phyloP scores from a whole-genome alignment of 2,888 invertebrate species.

The Pediacus dermestoides region DNA sequence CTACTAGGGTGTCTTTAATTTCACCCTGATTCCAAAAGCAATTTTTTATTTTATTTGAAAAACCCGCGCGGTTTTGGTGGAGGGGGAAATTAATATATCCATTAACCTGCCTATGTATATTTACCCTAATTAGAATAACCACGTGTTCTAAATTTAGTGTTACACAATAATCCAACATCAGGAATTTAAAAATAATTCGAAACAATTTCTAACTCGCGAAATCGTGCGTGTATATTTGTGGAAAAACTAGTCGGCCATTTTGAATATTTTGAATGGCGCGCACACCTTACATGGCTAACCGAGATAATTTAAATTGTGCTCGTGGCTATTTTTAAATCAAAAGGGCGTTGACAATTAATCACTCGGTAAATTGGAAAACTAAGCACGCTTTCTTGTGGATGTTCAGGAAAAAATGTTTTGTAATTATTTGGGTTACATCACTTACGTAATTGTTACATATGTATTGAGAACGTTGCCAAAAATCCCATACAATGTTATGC shows the following conservation, averaged over 20 bases:
- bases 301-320: conserved; percentile 25
- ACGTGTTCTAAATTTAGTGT: too few species aligned
- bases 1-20: conserved; percentile 10
- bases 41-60: background rate
- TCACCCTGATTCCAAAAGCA: background rate
- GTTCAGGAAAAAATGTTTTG: background rate
- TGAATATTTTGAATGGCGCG: conserved; percentile 31
- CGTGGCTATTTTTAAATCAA: conserved; percentile 31
- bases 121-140: too few species aligned
- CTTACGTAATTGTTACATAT: conserved; percentile 14
- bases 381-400: too few species aligned
- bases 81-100: background rate
- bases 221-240: conserved; percentile 19
- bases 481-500: conserved; percentile 25
- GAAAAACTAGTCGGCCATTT: conserved; percentile 30
- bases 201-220: too few species aligned
- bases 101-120: too few species aligned
- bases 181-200: too few species aligned
- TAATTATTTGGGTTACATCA: conserved; percentile 3
- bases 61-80: background rate
- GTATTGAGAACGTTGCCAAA: conserved; percentile 19
- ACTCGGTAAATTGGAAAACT: conserved; percentile 19
- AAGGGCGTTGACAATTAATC: conserved; percentile 22
- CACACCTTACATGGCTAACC: conserved; percentile 41
- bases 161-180: too few species aligned